phyloP scores from a whole-genome alignment of 1,140 invertebrate genomes.

The Zaprionus inermis region DNA sequence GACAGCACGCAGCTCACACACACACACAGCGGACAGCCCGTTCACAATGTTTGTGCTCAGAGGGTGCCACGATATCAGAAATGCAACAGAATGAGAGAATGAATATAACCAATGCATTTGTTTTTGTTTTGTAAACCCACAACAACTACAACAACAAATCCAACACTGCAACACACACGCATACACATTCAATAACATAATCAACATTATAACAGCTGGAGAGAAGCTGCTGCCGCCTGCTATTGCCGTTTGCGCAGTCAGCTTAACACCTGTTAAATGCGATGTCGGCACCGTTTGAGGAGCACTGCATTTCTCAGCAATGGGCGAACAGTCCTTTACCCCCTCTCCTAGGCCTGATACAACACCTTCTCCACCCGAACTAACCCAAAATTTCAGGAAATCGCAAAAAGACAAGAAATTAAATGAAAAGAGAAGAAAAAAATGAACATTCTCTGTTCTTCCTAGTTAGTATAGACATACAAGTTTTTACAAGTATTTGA shows the following conservation, averaged over 20 bases:
- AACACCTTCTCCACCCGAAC: not conserved
- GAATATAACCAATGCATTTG: not conserved
- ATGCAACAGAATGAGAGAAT: not conserved
- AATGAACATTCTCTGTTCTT: constrained; percentile 13
- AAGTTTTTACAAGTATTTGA: not conserved
- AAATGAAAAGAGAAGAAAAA: not conserved
- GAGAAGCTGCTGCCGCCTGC: not conserved
- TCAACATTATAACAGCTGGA: not conserved
- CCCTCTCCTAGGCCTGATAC: not conserved
- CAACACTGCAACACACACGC: not conserved
- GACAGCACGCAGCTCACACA: not conserved
- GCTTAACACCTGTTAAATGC: constrained; percentile 3
- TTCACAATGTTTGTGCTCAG: not conserved
- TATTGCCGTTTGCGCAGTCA: too few species aligned
- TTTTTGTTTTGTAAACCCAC: not conserved
- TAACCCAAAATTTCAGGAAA: constrained; percentile 7
- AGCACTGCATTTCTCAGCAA: not conserved
- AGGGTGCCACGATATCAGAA: constrained; percentile 5
- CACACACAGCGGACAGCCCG: not conserved
- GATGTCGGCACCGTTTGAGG: not conserved
- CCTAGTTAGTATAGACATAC: constrained; percentile 2
- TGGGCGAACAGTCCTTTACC: not conserved
- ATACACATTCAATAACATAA: not conserved
- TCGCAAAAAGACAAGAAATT: not conserved
- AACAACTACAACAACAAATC: not conserved